phyloP scores from a whole-genome alignment of 1,140 invertebrate species.

The Philotrypesis tridentata region DNA sequence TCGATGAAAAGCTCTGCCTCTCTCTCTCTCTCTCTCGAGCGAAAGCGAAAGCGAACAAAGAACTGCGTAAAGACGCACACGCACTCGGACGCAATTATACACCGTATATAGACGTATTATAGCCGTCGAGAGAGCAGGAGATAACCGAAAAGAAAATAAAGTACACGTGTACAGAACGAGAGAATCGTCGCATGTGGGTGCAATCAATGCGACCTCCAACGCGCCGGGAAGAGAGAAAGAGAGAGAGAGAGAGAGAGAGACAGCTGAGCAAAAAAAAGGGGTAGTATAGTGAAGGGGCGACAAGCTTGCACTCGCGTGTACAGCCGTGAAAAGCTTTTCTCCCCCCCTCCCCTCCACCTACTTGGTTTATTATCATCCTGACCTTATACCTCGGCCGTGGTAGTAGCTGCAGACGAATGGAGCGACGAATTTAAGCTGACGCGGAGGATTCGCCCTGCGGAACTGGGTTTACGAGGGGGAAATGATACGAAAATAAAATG shows the following conservation, averaged over 20 bases:
- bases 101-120: background rate
- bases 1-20: background rate
- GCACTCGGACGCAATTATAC: no score
- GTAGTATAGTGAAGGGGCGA: background rate
- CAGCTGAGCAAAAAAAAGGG: no score
- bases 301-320: background rate
- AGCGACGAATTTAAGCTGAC: background rate
- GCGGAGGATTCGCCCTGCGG: no score
- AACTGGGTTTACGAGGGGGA: background rate
- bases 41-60: background rate
- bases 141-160: background rate
- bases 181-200: background rate
- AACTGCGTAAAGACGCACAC: background rate
- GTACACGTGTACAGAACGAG: background rate
- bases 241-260: background rate
- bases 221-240: background rate
- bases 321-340: background rate
- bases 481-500: background rate
- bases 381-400: background rate
- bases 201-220: constrained; percentile 15
- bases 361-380: background rate
- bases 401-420: background rate
- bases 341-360: no score
- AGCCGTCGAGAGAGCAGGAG: background rate
- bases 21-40: no score